These are phyloP conservation scores for Rhyacophila evoluta DNA, from an alignment of 2,888 invertebrate genomes.

Conservation along the genomic window DNA sequence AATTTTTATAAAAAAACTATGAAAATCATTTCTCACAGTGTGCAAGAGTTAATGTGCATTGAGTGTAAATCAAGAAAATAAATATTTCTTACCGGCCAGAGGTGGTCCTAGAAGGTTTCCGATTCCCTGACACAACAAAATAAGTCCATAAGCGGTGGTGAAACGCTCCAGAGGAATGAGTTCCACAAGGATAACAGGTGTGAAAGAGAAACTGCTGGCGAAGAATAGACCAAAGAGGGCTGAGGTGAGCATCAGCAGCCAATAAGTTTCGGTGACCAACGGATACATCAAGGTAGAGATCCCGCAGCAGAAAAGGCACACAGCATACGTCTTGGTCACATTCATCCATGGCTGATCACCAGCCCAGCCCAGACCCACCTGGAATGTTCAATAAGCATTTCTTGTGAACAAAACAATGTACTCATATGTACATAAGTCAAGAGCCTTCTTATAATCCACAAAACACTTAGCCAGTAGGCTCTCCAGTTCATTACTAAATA, in stretches of 20 bases:
- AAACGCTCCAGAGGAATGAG: slow-evolving; percentile 91
- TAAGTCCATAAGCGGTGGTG: slow-evolving; percentile 92
- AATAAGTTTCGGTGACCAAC: slow-evolving; percentile 66
- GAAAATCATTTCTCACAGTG: too few species aligned
- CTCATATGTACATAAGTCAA: too few species aligned
- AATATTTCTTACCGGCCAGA: slow-evolving; percentile 76
- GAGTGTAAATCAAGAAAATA: too few species aligned
- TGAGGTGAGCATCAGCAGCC: slow-evolving; percentile 66
- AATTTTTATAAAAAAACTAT: too few species aligned
- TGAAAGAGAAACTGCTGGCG: slow-evolving; percentile 92
- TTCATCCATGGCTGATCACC: slow-evolving; percentile 90
- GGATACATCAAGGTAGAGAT: slow-evolving; percentile 74
- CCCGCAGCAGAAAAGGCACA: slow-evolving; percentile 79
- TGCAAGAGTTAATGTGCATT: too few species aligned
- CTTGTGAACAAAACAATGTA: too few species aligned
- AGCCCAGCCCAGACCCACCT: slow-evolving; percentile 87
- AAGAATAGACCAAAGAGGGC: slow-evolving; percentile 89
- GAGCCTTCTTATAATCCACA: too few species aligned
- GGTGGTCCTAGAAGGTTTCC: slow-evolving; percentile 94
- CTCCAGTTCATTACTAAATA: too few species aligned
- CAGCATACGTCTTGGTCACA: slow-evolving; percentile 84
- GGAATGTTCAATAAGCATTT: too few species aligned
- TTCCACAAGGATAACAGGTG: slow-evolving; percentile 89
- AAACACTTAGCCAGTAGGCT: too few species aligned
- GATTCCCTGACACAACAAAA: slow-evolving; percentile 90